These are phyloP conservation scores for Varroa destructor DNA, from an alignment of 1,140 invertebrate species.

Conservation along the genomic window DNA sequence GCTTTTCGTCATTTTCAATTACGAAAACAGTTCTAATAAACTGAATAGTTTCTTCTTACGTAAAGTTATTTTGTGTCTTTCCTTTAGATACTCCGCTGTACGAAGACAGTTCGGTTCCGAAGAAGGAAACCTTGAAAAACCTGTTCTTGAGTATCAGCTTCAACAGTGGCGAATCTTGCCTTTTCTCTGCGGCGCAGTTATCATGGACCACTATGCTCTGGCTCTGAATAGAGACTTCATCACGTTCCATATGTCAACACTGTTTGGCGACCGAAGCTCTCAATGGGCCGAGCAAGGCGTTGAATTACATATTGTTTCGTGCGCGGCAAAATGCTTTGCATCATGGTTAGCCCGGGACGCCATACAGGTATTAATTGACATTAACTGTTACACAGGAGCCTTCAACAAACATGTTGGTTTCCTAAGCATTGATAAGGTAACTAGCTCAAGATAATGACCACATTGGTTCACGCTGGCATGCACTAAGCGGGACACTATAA, in stretches of 20 bases:
- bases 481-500: no score
- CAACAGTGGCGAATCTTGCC: slow-evolving; percentile 87
- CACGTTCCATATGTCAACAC: slow-evolving; percentile 45
- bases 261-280: slow-evolving; percentile 42
- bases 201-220: slow-evolving; percentile 55
- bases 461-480: no score
- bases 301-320: slow-evolving; percentile 83
- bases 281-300: slow-evolving; percentile 50
- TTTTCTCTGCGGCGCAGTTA: slow-evolving; percentile 65
- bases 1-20: no score
- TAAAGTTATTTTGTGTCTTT: not conserved
- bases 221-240: slow-evolving; percentile 48
- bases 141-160: slow-evolving; percentile 78
- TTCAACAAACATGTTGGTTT: no score
- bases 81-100: slow-evolving; percentile 63
- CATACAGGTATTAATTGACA: slow-evolving; percentile 60
- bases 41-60: not conserved
- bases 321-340: slow-evolving; percentile 66
- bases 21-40: not conserved
- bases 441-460: no score
- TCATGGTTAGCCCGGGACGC: slow-evolving; percentile 68
- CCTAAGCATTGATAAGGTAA: no score
- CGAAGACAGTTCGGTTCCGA: slow-evolving; percentile 72
- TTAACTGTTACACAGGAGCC: no score
- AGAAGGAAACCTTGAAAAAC: slow-evolving; percentile 50